phyloP scores from a whole-genome alignment of 2,797 vertebrate genomes.

The Tiaroga cobitis region DNA sequence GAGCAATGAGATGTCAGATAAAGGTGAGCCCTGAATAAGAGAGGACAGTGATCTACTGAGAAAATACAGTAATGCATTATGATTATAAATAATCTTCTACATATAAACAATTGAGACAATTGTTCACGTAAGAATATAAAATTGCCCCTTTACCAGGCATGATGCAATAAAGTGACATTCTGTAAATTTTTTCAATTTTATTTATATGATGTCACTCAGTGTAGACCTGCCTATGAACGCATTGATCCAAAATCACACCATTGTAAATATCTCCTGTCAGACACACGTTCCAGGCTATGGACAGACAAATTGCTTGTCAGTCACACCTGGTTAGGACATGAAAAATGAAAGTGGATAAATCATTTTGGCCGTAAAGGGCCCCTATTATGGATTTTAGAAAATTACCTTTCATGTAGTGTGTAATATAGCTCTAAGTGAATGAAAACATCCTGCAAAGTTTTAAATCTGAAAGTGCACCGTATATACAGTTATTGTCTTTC shows the following conservation, averaged over 20 bases:
- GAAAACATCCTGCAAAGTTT: too few species aligned
- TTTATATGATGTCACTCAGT: background rate
- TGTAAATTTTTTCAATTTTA: background rate
- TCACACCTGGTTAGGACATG: background rate
- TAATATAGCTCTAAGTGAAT: too few species aligned
- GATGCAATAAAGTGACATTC: background rate
- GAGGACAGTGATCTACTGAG: background rate
- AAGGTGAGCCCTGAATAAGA: background rate
- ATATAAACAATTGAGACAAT: too few species aligned
- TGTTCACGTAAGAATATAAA: too few species aligned
- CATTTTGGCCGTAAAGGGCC: background rate
- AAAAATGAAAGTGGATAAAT: background rate
- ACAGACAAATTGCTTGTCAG: background rate
- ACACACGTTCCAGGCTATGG: background rate
- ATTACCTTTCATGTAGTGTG: too few species aligned
- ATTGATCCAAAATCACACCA: background rate
- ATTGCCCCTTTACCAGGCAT: background rate
- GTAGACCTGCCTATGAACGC: background rate
- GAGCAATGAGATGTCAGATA: slow-evolving; percentile 13
- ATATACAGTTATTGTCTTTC: too few species aligned
- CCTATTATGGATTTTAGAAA: too few species aligned
- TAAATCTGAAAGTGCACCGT: too few species aligned
- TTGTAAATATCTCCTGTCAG: background rate
- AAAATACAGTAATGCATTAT: background rate
- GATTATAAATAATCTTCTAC: too few species aligned